These are phyloP conservation scores for Pelagia noctiluca DNA, from an alignment of 30 jellyfish, hydroid and myxozoan species.

Conservation along the genomic window DNA sequence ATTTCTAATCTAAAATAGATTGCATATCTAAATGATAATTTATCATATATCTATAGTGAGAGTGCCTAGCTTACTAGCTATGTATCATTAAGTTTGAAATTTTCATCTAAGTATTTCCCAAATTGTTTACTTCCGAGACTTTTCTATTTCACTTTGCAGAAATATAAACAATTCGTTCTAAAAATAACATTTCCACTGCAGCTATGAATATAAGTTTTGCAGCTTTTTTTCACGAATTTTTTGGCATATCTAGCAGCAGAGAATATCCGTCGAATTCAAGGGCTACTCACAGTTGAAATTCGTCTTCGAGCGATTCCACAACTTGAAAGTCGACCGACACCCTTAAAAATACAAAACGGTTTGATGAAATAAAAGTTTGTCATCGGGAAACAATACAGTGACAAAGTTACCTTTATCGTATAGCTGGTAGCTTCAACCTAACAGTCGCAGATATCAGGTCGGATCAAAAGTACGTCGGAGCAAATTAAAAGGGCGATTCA, in stretches of 20 bases:
- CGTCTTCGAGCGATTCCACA: background rate
- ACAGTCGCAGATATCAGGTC: background rate
- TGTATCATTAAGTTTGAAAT: too few relatives aligned
- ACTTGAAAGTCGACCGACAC: slow-evolving; percentile 2
- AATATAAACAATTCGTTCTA: background rate
- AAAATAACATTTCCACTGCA: background rate
- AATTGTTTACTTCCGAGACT: background rate
- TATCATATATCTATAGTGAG: too few relatives aligned
- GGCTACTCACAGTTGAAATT: background rate
- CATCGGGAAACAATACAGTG: background rate
- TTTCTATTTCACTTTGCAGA: background rate
- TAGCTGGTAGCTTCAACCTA: background rate
- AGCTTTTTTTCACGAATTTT: too few relatives aligned
- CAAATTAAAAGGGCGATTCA: background rate
- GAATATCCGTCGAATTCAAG: background rate
- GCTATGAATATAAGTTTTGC: background rate
- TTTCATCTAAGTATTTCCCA: too few relatives aligned
- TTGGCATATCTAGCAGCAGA: background rate
- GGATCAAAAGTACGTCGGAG: background rate
- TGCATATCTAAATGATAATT: too few relatives aligned
- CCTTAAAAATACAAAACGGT: background rate
- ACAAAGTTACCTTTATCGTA: background rate
- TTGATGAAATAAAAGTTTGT: too few relatives aligned
- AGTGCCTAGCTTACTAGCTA: too few relatives aligned
- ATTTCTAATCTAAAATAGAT: too few relatives aligned